These are phyloP conservation scores for Chascanopsetta lugubris DNA, from an alignment of 2,113 vertebrate species.

Conservation along the genomic window DNA sequence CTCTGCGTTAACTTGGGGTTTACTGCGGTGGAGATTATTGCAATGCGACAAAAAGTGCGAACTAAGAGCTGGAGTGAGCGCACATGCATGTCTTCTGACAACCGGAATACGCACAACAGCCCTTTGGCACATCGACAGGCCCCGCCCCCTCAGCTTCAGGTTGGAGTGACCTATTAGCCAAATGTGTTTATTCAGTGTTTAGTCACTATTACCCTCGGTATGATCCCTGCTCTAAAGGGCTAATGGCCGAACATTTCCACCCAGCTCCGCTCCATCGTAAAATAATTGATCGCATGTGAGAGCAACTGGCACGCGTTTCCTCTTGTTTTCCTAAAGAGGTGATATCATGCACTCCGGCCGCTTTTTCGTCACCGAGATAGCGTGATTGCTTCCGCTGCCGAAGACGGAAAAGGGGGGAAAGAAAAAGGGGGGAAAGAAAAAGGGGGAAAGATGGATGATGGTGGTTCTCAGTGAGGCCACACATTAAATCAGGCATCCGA, in stretches of 20 bases:
- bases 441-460: constrained; percentile 53
- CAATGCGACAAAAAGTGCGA: constrained; percentile 13
- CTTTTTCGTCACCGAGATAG: constrained; percentile 73
- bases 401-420: constrained; percentile 21
- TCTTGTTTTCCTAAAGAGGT: constrained; percentile 76
- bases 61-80: background rate
- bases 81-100: constrained; percentile 23
- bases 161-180: constrained; percentile 80
- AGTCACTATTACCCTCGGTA: constrained; percentile 80
- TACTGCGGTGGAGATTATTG: constrained; percentile 15
- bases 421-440: constrained; percentile 13
- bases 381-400: constrained; percentile 79
- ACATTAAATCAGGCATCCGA: constrained; percentile 72
- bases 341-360: constrained; percentile 77
- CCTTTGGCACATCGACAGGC: constrained; percentile 44
- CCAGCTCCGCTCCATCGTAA: constrained; percentile 57
- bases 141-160: constrained; percentile 52
- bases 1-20: constrained; percentile 10
- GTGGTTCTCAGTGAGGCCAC: constrained; percentile 63
- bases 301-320: constrained; percentile 78
- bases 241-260: constrained; percentile 81
- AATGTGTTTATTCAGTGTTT: constrained; percentile 85
- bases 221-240: constrained; percentile 77
- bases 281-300: constrained; percentile 86
- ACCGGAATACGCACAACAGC: constrained; percentile 27